phyloP scores from a whole-genome alignment of 37 sponge, comb jelly and placozoan genomes.

The Crambe crambe region DNA sequence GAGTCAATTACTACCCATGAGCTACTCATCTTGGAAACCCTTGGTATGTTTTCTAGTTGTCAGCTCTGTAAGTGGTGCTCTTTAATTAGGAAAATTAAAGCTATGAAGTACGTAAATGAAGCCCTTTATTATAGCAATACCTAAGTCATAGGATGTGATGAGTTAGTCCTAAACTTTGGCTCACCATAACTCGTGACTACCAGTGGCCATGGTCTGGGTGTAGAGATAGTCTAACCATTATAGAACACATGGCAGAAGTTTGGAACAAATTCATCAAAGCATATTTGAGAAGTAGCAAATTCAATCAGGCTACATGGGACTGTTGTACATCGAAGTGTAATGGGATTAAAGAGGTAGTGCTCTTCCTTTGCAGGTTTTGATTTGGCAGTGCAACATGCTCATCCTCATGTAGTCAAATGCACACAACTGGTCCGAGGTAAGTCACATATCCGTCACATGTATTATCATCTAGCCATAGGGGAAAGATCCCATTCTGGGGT shows the following conservation, averaged over 20 bases:
- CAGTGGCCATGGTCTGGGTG: no score
- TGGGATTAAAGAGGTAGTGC: not conserved
- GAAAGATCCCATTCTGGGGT: not conserved
- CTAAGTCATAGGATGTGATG: no score
- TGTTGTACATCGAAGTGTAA: not conserved
- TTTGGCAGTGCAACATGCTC: constrained; percentile 90
- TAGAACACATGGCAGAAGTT: no score
- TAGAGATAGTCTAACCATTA: no score
- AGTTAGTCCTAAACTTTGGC: no score
- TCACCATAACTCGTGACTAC: no score
- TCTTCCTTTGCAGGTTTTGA: constrained; percentile 82
- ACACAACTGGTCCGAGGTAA: constrained; percentile 83
- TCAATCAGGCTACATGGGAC: no score
- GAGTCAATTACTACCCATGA: constrained; percentile 81
- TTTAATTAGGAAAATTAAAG: constrained; percentile 1
- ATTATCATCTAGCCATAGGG: not conserved
- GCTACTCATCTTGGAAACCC: constrained; percentile 79
- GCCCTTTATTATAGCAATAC: not conserved
- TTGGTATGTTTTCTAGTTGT: constrained; percentile 54
- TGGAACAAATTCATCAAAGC: no score
- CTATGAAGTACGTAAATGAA: not conserved
- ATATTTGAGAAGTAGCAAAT: no score
- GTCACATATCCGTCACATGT: not conserved
- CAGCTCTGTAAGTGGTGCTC: not conserved
- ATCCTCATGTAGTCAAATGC: constrained; percentile 88